phyloP scores from a whole-genome alignment of 2,113 vertebrate species.

The Aythya baeri region DNA sequence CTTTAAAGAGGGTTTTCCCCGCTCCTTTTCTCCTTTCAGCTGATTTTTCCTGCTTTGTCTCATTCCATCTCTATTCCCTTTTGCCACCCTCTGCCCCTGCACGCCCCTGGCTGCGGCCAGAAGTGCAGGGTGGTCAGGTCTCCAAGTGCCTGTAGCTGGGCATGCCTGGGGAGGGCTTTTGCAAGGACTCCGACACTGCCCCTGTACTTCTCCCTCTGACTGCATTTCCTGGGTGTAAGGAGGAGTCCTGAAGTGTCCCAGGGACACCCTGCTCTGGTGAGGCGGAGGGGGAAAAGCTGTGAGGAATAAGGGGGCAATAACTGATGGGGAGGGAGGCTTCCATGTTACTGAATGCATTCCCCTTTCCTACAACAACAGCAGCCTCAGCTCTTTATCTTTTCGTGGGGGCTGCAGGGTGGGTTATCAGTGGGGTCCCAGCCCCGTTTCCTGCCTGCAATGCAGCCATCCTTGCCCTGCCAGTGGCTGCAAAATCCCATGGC shows the following conservation, averaged over 20 bases:
- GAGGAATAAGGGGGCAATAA: background rate
- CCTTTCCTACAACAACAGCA: background rate
- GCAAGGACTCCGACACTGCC: background rate
- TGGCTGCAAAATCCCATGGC: background rate
- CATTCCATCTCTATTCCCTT: background rate
- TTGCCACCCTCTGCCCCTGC: background rate
- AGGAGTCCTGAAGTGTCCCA: background rate
- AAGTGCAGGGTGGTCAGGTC: background rate
- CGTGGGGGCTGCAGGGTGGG: background rate
- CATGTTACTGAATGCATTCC: background rate
- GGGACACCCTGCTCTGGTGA: background rate
- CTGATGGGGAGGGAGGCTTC: background rate
- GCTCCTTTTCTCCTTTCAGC: background rate
- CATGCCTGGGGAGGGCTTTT: background rate
- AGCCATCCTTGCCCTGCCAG: background rate
- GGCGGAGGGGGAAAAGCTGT: background rate
- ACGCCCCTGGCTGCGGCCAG: background rate
- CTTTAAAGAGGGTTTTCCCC: background rate
- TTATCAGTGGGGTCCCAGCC: background rate
- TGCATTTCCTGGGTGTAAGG: background rate
- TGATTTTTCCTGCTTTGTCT: background rate
- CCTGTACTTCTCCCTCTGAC: background rate
- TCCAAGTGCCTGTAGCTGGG: background rate
- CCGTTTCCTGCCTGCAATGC: background rate
- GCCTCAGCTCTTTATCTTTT: background rate